Evolutionary conservation across 2,113 vertebrate species (phyloP), one percentile per base, ranked within the genome.

Genomic region (Prunella himalayana): DNA sequence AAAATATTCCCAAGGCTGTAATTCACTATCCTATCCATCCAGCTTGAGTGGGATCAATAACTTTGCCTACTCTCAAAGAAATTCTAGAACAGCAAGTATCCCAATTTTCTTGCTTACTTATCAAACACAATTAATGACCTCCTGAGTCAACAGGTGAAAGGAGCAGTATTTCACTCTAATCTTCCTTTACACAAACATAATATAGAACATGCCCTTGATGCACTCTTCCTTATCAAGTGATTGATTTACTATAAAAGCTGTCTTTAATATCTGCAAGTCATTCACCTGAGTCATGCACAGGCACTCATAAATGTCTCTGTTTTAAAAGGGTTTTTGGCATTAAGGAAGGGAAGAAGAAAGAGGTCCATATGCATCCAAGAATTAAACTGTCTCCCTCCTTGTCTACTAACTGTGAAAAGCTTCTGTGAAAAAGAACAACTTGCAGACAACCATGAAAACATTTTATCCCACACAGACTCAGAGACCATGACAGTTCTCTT

Each of bases 261-360:
- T 71, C 79, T 78, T 82, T 80, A 78, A 71, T 75, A 91, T 86
- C 81, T 91, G 91, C 91, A 95, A 93, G 92, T 93, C 95, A 97
- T 90, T 86, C 68, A 93, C 88, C 64, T 56, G 75, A 96, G 85
- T 96, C 95, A 92, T 47, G 45, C 65, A 6, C 49, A 92, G 18
- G 31, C 68, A 92, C 60, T 90, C 41, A 45, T 63, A 95, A 92
- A 81, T 71, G 35, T 39, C 73, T 82, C 35, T 71, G 33, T 47
- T 97, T 91, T 89, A 89, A 95, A 95, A 94, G 72, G 64, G 0
- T 42, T 92, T 92, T 86, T 92, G 66, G 78, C 86, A 94, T 66
- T 49, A 78, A 82, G 49, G 16, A 57, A 80, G 41, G 42, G 42
- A 22, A 87, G 10, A 25, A 83, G 31, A 84, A 79, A 63, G 41